Percentiles rank a stretch among this genome's conserved stretches.
These are phyloP conservation scores for Megalonaias nervosa DNA, from an alignment of 1,140 invertebrate genomes.

Conservation along the genomic window DNA sequence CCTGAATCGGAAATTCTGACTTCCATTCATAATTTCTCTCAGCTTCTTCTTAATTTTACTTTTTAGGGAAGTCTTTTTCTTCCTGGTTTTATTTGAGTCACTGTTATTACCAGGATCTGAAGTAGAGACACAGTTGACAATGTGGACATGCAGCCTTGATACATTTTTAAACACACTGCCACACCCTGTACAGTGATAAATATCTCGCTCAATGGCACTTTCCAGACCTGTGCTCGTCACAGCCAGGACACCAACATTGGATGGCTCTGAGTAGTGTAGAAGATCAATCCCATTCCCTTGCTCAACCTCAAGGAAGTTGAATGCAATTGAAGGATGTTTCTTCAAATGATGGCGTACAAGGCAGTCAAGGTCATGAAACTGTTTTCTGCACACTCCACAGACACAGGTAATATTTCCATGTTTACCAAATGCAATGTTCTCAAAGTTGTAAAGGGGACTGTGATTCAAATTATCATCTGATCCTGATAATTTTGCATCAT, in stretches of 20 bases:
- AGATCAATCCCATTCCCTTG: constrained; percentile 34
- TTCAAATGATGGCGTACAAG: constrained; percentile 51
- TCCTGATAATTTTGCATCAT: too few species aligned
- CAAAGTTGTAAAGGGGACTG: constrained; percentile 40
- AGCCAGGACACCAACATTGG: constrained; percentile 43
- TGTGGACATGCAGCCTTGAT: constrained; percentile 51
- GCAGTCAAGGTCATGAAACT: constrained; percentile 40
- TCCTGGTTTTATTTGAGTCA: too few species aligned
- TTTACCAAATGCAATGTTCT: constrained; percentile 51
- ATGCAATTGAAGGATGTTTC: constrained; percentile 52
- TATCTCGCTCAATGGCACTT: constrained; percentile 25
- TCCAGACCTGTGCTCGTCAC: constrained; percentile 39
- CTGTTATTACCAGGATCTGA: constrained; percentile 13
- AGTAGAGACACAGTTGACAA: constrained; percentile 42
- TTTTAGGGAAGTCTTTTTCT: too few species aligned
- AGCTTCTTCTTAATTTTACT: too few species aligned
- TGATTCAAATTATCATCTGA: background rate
- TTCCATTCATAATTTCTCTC: too few species aligned
- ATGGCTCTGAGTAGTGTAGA: constrained; percentile 43
- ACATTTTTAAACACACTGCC: constrained; percentile 42
- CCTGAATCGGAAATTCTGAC: too few species aligned
- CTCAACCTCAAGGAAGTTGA: constrained; percentile 48
- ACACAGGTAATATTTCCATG: constrained; percentile 40
- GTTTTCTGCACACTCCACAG: constrained; percentile 50
- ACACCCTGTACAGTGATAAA: constrained; percentile 52